Base-by-base conservation (phyloP, 2,888 invertebrate genomes). In the Drosophila multiciliata region DNA sequence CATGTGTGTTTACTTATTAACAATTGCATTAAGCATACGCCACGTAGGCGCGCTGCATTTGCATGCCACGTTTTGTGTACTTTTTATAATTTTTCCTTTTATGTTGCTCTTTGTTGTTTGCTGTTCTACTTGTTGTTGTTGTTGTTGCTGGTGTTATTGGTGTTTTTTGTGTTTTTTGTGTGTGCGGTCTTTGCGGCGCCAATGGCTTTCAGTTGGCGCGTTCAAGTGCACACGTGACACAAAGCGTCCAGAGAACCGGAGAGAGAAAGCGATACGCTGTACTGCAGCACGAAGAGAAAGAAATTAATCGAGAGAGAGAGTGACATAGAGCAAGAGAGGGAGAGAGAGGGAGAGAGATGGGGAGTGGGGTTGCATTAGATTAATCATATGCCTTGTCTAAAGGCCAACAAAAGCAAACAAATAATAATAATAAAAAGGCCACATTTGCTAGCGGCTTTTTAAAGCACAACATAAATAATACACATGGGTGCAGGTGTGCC, bases 161-260 rank as follows among this genome's bases (percentile, higher is more conserved):
- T 55, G 7, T 66, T 29, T 35, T 29, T 29, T 23, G 23, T 23
- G 23, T 23, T 29, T 29, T 26, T 3, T 29, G 29, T 45, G 53
- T 54, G 66, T 65, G 53, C 38, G 72, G 75, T 54, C 67, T 59
- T 67, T 67, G 75, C 64, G 78, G 75, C 80, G 78, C 64, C 72
- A 73, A 58, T 66, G 78, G 80, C 72, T 78, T 80, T 65, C 63
- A 65, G 62, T 66, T 62, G 61, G 80, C 77, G 82, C 82, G 87
- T 83, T 88, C 73, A 88, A 85, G 87, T 89, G 80, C 84, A 84
- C 84, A 83, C 82, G 89, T 86, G 89, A 88, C 84, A 83, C 69
- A 80, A 76, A 80, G 73, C 67, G 45, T 45, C 45, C 40, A 26
- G 45, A 45, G 45, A 45, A 45, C 45, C 45, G 23, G 29, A 12